A percentile compares a stretch with the other conserved stretches of the same genome.
These are phyloP conservation scores for Aramus guarauna DNA, from an alignment of 2,113 vertebrate genomes.

Conservation along the genomic window DNA sequence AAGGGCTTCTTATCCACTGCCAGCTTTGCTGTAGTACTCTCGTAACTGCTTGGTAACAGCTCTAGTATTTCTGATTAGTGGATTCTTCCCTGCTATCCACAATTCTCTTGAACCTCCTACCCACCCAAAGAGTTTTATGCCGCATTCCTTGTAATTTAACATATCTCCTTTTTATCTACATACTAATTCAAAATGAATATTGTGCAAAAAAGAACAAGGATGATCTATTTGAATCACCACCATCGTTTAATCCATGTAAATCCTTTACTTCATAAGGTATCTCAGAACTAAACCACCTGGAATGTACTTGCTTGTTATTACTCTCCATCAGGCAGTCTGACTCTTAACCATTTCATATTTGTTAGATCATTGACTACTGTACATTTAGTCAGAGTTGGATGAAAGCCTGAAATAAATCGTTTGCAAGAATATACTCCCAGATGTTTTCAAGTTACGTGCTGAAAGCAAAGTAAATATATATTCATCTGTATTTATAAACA, in stretches of 20 bases:
- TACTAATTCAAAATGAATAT: neutral
- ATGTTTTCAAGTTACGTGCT: neutral
- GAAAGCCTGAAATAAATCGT: neutral
- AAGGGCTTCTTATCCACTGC: neutral
- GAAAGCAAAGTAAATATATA: neutral
- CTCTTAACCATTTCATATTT: neutral
- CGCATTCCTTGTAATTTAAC: neutral
- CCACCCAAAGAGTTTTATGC: neutral
- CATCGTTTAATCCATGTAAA: neutral
- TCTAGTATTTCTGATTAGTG: neutral
- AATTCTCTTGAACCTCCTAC: neutral
- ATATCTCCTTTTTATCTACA: neutral
- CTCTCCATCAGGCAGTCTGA: neutral
- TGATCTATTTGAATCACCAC: neutral
- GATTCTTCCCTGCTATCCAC: neutral
- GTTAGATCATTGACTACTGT: neutral
- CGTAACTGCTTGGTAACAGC: neutral
- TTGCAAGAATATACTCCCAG: neutral
- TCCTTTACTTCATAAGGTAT: neutral
- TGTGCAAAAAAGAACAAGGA: neutral
- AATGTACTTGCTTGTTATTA: neutral
- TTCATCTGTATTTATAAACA: neutral
- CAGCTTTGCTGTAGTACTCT: neutral
- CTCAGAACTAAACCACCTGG: neutral
- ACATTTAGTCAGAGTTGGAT: neutral